A percentile compares a stretch with the other conserved stretches of the same genome.
These are phyloP conservation scores for Eupithecia centaureata DNA, from an alignment of 2,888 invertebrate species.

Conservation along the genomic window DNA sequence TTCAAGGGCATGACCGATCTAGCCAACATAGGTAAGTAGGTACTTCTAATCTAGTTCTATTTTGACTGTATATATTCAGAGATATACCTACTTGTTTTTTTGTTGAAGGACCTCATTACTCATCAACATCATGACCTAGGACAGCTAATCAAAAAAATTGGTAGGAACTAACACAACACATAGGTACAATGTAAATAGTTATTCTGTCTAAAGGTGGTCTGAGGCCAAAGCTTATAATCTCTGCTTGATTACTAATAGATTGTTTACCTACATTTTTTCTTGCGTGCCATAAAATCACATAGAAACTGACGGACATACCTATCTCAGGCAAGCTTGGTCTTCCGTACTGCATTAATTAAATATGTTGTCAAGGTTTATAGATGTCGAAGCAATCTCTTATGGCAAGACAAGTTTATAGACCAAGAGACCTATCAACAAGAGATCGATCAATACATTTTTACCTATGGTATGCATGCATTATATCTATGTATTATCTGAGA, in stretches of 20 bases:
- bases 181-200: not conserved
- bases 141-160: not conserved
- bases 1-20: not conserved
- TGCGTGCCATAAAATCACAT: not conserved
- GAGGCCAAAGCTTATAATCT: not conserved
- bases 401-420: slow-evolving; percentile 14
- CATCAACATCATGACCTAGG: not conserved
- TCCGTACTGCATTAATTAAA: slow-evolving; percentile 26
- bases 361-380: slow-evolving; percentile 26
- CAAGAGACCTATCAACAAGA: slow-evolving; percentile 5
- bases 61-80: not conserved
- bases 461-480: too few species aligned
- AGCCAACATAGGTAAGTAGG: not conserved
- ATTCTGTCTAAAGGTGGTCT: not conserved
- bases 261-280: not conserved
- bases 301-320: not conserved
- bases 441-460: too few species aligned
- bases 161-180: too few species aligned
- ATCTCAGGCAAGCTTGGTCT: not conserved
- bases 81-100: too few species aligned
- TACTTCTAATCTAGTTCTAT: not conserved
- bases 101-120: not conserved
- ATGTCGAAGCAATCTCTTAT: slow-evolving; percentile 15
- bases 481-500: too few species aligned
- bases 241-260: not conserved